Base-by-base conservation (phyloP, 35 echinoderm and acorn worm species). In the Heliocidaris tuberculata region DNA sequence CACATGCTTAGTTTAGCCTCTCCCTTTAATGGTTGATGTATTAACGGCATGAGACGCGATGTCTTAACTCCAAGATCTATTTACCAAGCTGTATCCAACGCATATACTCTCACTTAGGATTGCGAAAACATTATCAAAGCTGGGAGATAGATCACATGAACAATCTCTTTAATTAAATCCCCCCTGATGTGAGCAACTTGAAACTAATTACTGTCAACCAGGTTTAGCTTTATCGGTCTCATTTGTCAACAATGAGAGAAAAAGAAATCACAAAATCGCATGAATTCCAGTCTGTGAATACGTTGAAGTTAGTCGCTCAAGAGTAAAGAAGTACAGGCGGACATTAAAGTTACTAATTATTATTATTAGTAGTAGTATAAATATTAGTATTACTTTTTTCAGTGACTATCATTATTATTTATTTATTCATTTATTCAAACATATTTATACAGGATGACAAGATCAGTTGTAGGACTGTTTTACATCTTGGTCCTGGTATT, bases 1-100 rank as follows among this genome's bases (percentile, higher is more conserved):
- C 65, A 27, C 4, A 9, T 78, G 65, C 27, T 6, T 19, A 78
- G 52, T 15, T 56, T 10, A 2, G 11, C 52, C 52, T 12, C 19
- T n/a, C 65, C 65, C 65, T 78, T 78, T 78, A 78, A 78, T 78
- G 65, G 65, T 78, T 78, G 65, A 78, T 78, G 27, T 78, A 78
- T 24, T 21, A 78, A 78, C 65, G 65, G 65, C 27, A 78, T 78
- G 65, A 5, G 65, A n/a, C 65, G 7, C 27, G 65, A 78, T 78
- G 65, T 78, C 65, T 78, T 24, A 78, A 78, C 65, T 78, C 27
- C 65, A 19, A 7, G 21, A 78, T 78, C 65, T 78, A 78, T 78
- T 78, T 78, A n/a, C 65, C 65, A 78, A 78, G 65, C 65, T 78
- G 65, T 78, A 78, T 27, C 17, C 65, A 78, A n/a, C 27, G 65